Conservation (phyloP, 2,113 vertebrate species). For the Corvus cornix region DNA sequence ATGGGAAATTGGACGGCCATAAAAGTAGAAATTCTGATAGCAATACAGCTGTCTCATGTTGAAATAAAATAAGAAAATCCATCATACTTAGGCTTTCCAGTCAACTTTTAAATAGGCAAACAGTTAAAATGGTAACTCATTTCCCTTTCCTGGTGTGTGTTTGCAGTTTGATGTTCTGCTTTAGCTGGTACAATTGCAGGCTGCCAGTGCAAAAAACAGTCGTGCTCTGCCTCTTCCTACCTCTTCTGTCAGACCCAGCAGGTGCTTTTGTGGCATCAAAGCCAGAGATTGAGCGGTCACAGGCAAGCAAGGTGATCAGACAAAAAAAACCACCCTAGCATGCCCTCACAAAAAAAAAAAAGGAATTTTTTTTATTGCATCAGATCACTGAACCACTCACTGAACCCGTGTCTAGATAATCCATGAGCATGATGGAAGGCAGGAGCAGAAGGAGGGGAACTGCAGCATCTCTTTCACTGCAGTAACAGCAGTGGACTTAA, state of each 20-base stretch:
- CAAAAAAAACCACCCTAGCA: fast-evolving
- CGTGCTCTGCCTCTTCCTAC: not conserved
- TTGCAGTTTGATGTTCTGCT: not conserved
- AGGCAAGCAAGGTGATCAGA: not conserved
- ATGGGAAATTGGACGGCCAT: not conserved
- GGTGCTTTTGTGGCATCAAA: not conserved
- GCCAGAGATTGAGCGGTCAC: not conserved
- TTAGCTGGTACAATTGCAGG: not conserved
- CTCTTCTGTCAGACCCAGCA: not conserved
- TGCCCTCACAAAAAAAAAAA: not conserved
- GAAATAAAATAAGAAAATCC: not conserved
- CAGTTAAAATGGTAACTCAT: not conserved
- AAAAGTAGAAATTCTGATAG: not conserved
- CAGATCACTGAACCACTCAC: not conserved
- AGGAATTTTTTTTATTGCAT: not conserved
- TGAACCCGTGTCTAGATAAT: not conserved
- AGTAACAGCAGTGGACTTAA: not conserved
- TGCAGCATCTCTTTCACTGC: not conserved
- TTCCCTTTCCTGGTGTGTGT: not conserved
- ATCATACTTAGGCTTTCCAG: not conserved
- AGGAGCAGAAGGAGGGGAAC: not conserved
- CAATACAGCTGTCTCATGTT: not conserved
- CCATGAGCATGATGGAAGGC: not conserved
- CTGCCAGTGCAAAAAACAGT: not conserved
- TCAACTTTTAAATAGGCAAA: not conserved